These are phyloP conservation scores for Penaeus japonicus DNA, from an alignment of 1,140 invertebrate species.

Conservation along the genomic window DNA sequence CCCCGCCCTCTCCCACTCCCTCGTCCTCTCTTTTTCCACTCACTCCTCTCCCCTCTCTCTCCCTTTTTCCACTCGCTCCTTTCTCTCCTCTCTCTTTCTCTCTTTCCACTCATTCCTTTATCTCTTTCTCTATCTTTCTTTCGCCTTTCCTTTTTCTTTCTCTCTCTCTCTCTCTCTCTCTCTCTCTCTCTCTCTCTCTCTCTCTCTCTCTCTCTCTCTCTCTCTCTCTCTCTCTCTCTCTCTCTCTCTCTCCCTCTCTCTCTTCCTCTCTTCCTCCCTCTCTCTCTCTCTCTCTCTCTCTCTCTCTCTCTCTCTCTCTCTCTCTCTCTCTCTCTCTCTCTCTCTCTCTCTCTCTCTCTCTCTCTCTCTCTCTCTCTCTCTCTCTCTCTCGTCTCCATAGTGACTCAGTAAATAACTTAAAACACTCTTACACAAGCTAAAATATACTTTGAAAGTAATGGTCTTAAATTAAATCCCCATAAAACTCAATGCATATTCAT, in stretches of 20 bases:
- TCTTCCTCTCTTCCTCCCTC: background rate
- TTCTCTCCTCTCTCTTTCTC: background rate
- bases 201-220: background rate
- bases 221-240: background rate
- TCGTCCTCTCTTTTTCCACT: background rate
- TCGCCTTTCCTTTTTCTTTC: background rate
- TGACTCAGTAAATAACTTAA: too few relatives aligned
- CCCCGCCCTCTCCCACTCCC: background rate
- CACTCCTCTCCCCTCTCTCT: background rate
- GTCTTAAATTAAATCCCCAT: too few relatives aligned
- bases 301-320: background rate
- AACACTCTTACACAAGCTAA: too few relatives aligned
- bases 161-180: too few relatives aligned
- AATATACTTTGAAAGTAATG: too few relatives aligned
- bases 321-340: background rate
- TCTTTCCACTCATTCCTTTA: background rate
- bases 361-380: background rate
- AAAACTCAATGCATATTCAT: too few relatives aligned
- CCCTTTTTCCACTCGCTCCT: background rate
- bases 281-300: background rate
- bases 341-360: background rate
- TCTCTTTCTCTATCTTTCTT: background rate
- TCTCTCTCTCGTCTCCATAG: background rate
- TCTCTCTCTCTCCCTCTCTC: background rate
- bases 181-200: background rate